Percentiles rank a stretch among this genome's conserved stretches.
These are phyloP conservation scores for Apis laboriosa DNA, from an alignment of 1,140 invertebrate genomes.

Conservation along the genomic window DNA sequence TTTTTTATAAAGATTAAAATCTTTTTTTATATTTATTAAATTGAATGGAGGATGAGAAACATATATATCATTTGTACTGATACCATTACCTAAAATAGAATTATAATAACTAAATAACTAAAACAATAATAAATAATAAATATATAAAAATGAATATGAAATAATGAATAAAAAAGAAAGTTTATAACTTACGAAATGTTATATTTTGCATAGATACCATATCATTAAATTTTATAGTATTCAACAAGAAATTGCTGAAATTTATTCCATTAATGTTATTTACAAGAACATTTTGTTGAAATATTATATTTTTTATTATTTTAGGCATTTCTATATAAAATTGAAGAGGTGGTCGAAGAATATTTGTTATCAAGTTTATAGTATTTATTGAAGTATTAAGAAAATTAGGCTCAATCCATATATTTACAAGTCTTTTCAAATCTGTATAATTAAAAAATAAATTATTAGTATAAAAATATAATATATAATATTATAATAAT, in stretches of 20 bases:
- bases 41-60: constrained; percentile 10
- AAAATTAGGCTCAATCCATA: constrained; percentile 46
- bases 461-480: background rate
- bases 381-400: constrained; percentile 52
- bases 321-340: constrained; percentile 52
- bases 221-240: constrained; percentile 59
- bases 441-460: constrained; percentile 32
- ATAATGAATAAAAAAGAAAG: too few species aligned
- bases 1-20: constrained; percentile 38
- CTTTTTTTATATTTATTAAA: background rate
- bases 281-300: constrained; percentile 55
- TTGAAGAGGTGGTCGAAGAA: constrained; percentile 30
- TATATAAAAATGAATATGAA: too few species aligned
- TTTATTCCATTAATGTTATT: constrained; percentile 62
- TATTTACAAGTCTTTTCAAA: constrained; percentile 40
- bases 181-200: constrained; percentile 59
- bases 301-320: constrained; percentile 53
- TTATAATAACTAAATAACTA: background rate
- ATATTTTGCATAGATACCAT: constrained; percentile 59
- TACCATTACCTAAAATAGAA: constrained; percentile 34
- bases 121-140: too few species aligned
- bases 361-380: constrained; percentile 43
- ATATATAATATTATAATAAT: background rate
- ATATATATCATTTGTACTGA: constrained; percentile 23
- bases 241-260: constrained; percentile 58